phyloP scores from a whole-genome alignment of 37 sponge, comb jelly and placozoan genomes.

The Cliona cf. orientalis region DNA sequence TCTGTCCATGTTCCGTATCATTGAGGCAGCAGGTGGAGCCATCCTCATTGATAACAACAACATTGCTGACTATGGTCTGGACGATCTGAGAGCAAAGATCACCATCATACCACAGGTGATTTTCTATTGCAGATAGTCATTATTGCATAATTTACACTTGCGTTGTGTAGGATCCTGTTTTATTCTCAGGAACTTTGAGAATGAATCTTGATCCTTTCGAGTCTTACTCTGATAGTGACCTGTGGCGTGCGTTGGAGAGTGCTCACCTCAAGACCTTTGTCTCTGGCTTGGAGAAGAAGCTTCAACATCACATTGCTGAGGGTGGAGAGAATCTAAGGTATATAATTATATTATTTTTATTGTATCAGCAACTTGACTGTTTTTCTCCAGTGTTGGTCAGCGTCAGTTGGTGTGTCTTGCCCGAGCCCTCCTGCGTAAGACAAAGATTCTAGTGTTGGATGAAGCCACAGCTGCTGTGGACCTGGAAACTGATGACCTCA shows the following conservation, averaged over 20 bases:
- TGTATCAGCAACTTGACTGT: too few relatives aligned
- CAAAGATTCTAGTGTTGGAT: constrained; percentile 97
- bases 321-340: constrained; percentile 86
- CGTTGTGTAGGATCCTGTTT: constrained; percentile 87
- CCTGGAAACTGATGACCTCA: constrained; percentile 97
- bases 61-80: constrained; percentile 80
- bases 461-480: constrained; percentile 99
- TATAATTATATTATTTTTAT: too few relatives aligned
- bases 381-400: constrained; percentile 99
- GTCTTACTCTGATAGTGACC: constrained; percentile 74
- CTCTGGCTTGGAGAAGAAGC: constrained; percentile 40
- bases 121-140: too few relatives aligned
- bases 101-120: constrained; percentile 98
- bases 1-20: constrained; percentile 94
- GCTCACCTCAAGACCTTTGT: constrained; percentile 82
- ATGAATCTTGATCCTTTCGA: constrained; percentile 95
- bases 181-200: constrained; percentile 93
- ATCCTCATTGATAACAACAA: constrained; percentile 85
- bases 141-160: too few relatives aligned
- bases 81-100: constrained; percentile 88
- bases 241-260: constrained; percentile 87
- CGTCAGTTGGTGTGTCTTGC: constrained; percentile 98
- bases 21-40: constrained; percentile 88
- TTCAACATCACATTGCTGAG: constrained; percentile 71
- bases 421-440: constrained; percentile 94